Evolutionary conservation across 1,140 invertebrate genomes (phyloP), one percentile per base, ranked within the genome.

Genomic region (Drosophila ironensis): DNA sequence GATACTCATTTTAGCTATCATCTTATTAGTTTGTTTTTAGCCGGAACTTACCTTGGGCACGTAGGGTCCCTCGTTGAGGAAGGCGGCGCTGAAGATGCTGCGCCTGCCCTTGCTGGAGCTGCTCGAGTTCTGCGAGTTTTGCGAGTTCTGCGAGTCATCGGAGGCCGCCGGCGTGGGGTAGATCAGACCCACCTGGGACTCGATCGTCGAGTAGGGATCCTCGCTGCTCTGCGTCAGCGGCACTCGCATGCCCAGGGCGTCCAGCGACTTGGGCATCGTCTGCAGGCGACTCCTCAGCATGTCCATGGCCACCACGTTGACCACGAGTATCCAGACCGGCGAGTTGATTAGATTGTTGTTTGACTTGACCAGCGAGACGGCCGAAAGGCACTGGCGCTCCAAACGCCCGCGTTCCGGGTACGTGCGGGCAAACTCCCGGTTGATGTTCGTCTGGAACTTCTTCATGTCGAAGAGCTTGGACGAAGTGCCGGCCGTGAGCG

Each of bases 381-480:
- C 94, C 72, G 96, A 96, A 20, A 98, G 92, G 90, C 97, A 98
- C 80, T 98, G 97, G 42, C 94, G 95, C 91, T 98, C 96, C 75
- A 98, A 90, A 71, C 96, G 93, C 56, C 94, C 91, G 59, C 97
- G 92, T 87, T 98, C 97, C 0, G 97, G 96, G 91, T 98, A 98
- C 1, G 96, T 94, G 56, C 96, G 92, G 50, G 94, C 92, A 53
- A 97, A 92, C 91, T 98, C 97, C n/a, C 96, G 92, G 71, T 94
- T 95, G 20, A 98, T 94, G 90, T 98, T 98, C 38, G 95, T 94
- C 91, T 97, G 96, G 91, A 98, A 99, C 90, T 98, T 98, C 90
- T 97, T 97, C 96, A 98, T 98, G 91, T 99, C 97, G 90, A 99
- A 99, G 38, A 98, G 90, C 94, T 97, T 97, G 84, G 96, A 94